Evolutionary conservation across 2,113 vertebrate species (phyloP).

Genomic region (Percina caprodes): DNA sequence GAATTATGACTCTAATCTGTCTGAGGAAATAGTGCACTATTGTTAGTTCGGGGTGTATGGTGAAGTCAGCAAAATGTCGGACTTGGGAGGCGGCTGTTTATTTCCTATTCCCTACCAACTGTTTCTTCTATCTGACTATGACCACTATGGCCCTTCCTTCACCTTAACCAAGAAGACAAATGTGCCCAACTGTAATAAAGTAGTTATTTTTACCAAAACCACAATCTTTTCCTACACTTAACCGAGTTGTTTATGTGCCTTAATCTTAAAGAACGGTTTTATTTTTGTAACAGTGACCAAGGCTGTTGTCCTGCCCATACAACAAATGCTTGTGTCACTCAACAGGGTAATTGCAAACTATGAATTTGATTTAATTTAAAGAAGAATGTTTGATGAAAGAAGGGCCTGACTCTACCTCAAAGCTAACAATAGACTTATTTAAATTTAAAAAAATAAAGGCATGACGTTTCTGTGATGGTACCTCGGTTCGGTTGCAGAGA

Average conservation of each 20-base stretch:
- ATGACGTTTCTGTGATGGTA: neutral
- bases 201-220: neutral
- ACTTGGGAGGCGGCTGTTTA: neutral
- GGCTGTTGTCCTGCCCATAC: neutral
- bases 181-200: neutral
- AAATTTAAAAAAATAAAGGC: neutral
- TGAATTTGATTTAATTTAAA: neutral
- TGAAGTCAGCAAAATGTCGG: neutral
- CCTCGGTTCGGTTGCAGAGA: slow-evolving; percentile 1
- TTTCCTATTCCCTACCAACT: neutral
- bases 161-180: neutral
- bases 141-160: neutral
- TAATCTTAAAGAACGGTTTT: neutral
- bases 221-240: neutral
- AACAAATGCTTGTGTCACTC: neutral
- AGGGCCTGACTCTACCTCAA: neutral
- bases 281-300: neutral
- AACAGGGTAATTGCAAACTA: neutral
- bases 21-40: neutral
- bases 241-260: neutral
- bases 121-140: neutral
- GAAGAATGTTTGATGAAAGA: neutral
- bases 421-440: neutral
- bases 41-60: neutral
- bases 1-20: neutral